A percentile compares a stretch with the other conserved stretches of the same genome.
phyloP scores from a whole-genome alignment of 2,797 vertebrate genomes.

The Diplodus sargus region DNA sequence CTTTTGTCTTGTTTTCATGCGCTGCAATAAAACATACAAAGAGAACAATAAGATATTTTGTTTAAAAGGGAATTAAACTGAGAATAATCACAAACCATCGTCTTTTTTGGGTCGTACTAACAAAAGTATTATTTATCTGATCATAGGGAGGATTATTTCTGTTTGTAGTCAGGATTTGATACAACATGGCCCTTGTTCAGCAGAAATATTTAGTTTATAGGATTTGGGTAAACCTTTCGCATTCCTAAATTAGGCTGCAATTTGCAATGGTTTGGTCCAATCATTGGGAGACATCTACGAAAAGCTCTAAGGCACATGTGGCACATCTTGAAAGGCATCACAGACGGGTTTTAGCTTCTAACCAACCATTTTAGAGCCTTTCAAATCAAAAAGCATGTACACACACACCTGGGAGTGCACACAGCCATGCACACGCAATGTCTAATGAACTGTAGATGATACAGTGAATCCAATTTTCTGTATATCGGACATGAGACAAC shows the following conservation, averaged over 20 bases:
- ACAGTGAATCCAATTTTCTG: constrained; percentile 10
- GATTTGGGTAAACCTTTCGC: neutral
- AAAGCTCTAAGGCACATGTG: neutral
- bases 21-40: too few species aligned
- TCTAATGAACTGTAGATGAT: constrained; percentile 1
- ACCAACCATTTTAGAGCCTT: neutral
- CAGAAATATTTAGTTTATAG: neutral
- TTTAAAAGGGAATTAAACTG: neutral
- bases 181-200: neutral
- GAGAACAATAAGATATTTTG: too few species aligned
- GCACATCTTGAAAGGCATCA: constrained; percentile 2
- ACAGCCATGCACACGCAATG: neutral
- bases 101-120: too few species aligned
- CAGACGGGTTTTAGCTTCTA: neutral
- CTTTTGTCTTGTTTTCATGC: neutral
- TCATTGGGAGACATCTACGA: neutral
- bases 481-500: neutral
- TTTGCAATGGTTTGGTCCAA: constrained; percentile 6
- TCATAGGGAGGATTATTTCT: neutral
- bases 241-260: neutral
- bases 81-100: neutral
- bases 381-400: neutral
- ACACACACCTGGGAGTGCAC: neutral
- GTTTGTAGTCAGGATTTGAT: constrained; percentile 5
- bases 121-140: too few species aligned